Percentiles rank a stretch among this genome's conserved stretches.
phyloP scores from a whole-genome alignment of 2,888 invertebrate species.

The Cylloceria caligata region DNA sequence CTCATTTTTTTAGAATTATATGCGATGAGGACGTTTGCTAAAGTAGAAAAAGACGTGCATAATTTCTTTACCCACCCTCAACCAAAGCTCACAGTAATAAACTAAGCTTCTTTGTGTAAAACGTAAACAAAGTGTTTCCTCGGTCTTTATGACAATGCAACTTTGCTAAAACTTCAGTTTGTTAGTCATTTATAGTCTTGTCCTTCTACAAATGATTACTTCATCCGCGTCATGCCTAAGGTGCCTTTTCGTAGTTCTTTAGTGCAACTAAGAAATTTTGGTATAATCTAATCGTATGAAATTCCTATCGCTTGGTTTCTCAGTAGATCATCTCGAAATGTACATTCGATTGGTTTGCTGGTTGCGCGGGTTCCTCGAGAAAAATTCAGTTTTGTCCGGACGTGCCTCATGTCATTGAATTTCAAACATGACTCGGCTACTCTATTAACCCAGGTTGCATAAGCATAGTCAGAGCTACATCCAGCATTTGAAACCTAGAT shows the following conservation, averaged over 20 bases:
- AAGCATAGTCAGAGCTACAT: constrained; percentile 34
- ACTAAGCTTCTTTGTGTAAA: too few species aligned
- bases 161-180: too few species aligned
- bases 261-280: constrained; percentile 6
- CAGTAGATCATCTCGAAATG: constrained; percentile 41
- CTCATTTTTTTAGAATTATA: too few species aligned
- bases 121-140: too few species aligned
- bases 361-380: constrained; percentile 43
- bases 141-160: too few species aligned
- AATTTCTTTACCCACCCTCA: too few species aligned
- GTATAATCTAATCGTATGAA: constrained; percentile 19
- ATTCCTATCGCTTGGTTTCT: constrained; percentile 12
- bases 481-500: constrained; percentile 10
- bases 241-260: constrained; percentile 13
- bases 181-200: too few species aligned
- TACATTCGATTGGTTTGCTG: constrained; percentile 53
- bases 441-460: constrained; percentile 15
- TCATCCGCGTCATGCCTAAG: neutral
- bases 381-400: constrained; percentile 63
- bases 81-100: too few species aligned
- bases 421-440: constrained; percentile 52
- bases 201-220: too few species aligned
- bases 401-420: constrained; percentile 47
- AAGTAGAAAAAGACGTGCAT: too few species aligned
- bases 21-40: too few species aligned